Conservation (phyloP, 2,888 invertebrate species). For the Arctia plantaginis region DNA sequence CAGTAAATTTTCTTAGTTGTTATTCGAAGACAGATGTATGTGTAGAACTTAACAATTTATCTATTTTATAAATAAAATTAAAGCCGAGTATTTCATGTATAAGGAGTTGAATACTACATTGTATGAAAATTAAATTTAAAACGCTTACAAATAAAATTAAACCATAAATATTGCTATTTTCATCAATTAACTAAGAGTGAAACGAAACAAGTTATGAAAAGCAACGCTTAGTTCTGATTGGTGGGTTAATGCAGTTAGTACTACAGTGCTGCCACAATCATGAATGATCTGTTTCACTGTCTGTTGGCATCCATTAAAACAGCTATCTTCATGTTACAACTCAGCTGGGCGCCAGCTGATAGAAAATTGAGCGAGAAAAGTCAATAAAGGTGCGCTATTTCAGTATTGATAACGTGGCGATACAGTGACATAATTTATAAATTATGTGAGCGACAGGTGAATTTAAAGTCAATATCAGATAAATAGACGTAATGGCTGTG, state of each 20-base stretch:
- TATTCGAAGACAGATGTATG: background rate
- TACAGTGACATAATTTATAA: constrained; percentile 48
- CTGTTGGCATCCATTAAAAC: constrained; percentile 62
- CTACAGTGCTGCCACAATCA: constrained; percentile 50
- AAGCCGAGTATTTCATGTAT: background rate
- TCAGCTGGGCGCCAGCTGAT: constrained; percentile 86
- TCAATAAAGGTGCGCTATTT: constrained; percentile 71
- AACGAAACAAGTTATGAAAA: constrained; percentile 57
- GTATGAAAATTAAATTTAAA: background rate
- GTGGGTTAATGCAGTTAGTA: constrained; percentile 54
- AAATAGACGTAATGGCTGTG: constrained; percentile 72
- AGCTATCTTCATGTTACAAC: constrained; percentile 68
- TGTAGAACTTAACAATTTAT: background rate
- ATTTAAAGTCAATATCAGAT: constrained; percentile 45
- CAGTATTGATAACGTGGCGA: constrained; percentile 65
- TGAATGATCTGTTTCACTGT: constrained; percentile 44
- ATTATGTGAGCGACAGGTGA: constrained; percentile 60
- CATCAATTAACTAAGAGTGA: constrained; percentile 28
- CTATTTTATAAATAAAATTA: background rate
- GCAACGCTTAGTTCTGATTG: constrained; percentile 68
- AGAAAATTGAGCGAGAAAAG: constrained; percentile 79
- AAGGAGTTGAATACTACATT: background rate
- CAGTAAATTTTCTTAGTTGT: background rate
- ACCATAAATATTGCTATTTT: background rate
- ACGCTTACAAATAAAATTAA: background rate